These are phyloP conservation scores for Daubentonia madagascariensis DNA, from an alignment of 2,113 vertebrate genomes.

Conservation along the genomic window DNA sequence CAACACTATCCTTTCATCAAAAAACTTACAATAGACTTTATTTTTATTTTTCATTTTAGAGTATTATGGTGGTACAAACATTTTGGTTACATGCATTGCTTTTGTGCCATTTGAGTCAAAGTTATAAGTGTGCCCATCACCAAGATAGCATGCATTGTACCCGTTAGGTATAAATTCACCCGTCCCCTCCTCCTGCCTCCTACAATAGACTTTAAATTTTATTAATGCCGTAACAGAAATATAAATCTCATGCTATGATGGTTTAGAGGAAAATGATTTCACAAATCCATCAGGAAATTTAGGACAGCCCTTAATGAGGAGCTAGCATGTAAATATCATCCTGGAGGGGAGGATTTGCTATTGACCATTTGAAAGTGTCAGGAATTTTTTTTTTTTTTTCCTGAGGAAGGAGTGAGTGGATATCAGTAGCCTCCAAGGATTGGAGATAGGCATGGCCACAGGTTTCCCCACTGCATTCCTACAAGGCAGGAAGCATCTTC, in stretches of 20 bases:
- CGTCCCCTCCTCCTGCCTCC: too few relatives aligned
- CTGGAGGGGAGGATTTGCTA: neutral
- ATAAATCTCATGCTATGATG: neutral
- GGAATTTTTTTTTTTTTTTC: neutral
- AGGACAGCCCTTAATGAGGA: neutral
- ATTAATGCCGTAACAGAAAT: neutral
- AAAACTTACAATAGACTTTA: neutral
- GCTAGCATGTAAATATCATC: too few relatives aligned
- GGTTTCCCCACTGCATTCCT: neutral
- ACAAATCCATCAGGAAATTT: constrained; percentile 14
- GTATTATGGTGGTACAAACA: too few relatives aligned
- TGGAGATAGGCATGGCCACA: neutral
- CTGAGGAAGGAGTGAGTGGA: neutral
- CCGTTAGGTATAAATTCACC: too few relatives aligned
- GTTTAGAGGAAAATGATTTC: neutral
- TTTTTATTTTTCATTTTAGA: too few relatives aligned
- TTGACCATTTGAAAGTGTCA: neutral
- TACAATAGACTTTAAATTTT: neutral
- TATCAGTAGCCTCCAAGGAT: neutral
- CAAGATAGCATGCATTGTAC: too few relatives aligned
- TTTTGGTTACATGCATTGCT: too few relatives aligned
- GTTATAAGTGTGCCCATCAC: too few relatives aligned
- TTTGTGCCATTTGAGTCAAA: too few relatives aligned
- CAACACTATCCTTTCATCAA: neutral
- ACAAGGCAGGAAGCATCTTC: neutral